These are phyloP conservation scores for Nothoprocta pentlandii DNA, from an alignment of 2,113 vertebrate species.

Conservation along the genomic window DNA sequence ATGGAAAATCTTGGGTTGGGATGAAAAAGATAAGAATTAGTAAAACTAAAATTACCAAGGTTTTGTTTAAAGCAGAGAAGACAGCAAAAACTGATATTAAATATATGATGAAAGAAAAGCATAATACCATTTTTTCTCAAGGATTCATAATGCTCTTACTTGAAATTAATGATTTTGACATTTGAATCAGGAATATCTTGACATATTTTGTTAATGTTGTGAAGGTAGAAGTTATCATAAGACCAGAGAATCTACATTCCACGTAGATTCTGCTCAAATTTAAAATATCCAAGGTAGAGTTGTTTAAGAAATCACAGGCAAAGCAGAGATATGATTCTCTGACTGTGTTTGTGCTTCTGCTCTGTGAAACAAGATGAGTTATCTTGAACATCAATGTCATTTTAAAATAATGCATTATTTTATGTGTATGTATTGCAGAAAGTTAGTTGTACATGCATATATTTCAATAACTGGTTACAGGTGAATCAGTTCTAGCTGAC, in stretches of 20 bases:
- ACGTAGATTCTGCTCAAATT: neutral
- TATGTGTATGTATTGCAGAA: neutral
- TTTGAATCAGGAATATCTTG: neutral
- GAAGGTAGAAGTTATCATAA: neutral
- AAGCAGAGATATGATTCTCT: neutral
- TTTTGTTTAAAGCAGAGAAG: neutral
- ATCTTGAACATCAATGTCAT: neutral
- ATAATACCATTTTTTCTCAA: neutral
- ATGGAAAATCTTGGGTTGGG: neutral
- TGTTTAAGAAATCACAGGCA: neutral
- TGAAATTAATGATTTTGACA: neutral
- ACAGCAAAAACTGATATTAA: neutral
- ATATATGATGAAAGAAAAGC: neutral
- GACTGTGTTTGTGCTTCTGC: neutral
- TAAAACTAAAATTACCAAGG: neutral
- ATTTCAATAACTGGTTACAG: neutral
- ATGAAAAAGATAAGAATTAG: neutral
- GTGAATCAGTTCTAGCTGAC: neutral
- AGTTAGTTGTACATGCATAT: neutral
- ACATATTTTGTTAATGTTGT: neutral
- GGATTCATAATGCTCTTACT: rapidly evolving
- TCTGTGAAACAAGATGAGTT: neutral
- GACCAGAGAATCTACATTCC: neutral
- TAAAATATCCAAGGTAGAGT: neutral
- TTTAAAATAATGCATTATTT: neutral